Evolutionary conservation across 2,797 vertebrate species (phyloP).

Genomic region (Fundulus diaphanus): DNA sequence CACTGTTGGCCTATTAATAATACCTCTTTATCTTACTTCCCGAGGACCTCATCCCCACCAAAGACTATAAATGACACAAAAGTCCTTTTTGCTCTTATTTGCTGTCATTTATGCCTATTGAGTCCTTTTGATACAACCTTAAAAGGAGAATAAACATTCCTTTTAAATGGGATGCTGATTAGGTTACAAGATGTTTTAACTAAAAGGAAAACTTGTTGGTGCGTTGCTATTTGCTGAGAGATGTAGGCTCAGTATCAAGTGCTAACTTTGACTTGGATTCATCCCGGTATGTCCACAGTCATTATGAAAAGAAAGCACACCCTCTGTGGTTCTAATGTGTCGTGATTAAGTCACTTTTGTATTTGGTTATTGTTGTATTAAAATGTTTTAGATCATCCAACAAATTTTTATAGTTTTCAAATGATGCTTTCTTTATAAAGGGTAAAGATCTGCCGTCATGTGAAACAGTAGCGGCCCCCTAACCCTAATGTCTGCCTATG

Average conservation of each 20-base stretch:
- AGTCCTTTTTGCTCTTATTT: neutral
- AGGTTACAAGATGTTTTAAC: no score
- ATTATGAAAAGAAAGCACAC: neutral
- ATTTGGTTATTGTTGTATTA: no score
- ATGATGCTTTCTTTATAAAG: neutral
- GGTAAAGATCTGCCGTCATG: neutral
- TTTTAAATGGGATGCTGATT: neutral
- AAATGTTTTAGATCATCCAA: neutral
- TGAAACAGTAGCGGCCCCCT: neutral
- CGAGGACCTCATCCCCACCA: conserved; percentile 1
- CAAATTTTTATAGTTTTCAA: neutral
- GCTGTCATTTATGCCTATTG: neutral
- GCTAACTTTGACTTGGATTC: neutral
- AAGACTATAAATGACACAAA: neutral
- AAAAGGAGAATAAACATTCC: neutral
- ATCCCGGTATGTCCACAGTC: neutral
- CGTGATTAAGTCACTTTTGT: neutral
- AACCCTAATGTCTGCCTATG: neutral
- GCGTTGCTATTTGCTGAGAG: neutral
- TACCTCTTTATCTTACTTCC: conserved; percentile 32
- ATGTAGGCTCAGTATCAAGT: neutral
- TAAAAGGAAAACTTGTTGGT: no score
- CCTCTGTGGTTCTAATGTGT: neutral
- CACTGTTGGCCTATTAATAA: conserved; percentile 85
- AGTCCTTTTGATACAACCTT: neutral